A percentile compares a stretch with the other conserved stretches of the same genome.
Evolutionary conservation across 1,140 invertebrate genomes (phyloP).

Genomic region (fruit fly (Drosophila melanogaster)): DNA sequence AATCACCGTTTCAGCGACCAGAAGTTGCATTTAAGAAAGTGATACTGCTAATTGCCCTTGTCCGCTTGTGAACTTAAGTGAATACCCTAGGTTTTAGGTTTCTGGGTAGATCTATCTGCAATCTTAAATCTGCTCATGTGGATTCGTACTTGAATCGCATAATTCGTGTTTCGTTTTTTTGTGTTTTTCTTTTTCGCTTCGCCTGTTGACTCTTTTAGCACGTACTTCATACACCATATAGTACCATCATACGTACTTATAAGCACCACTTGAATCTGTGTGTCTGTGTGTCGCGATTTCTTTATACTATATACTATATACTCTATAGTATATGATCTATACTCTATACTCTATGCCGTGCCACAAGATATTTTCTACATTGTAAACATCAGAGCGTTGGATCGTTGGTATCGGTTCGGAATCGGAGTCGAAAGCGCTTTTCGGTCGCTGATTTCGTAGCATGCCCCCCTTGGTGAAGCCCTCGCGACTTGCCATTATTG

Average conservation of each 20-base stretch:
- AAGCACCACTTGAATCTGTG: slow-evolving; percentile 27
- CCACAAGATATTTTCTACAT: slow-evolving; percentile 56
- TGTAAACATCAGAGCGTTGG: slow-evolving; percentile 22
- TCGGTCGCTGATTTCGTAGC: slow-evolving; percentile 45
- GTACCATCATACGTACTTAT: not conserved
- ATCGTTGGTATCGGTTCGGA: slow-evolving; percentile 2
- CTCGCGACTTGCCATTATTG: slow-evolving; percentile 6
- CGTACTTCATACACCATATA: slow-evolving; percentile 21
- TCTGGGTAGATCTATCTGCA: not conserved
- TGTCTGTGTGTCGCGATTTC: slow-evolving; percentile 62
- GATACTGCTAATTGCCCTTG: slow-evolving; percentile 25
- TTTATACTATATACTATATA: slow-evolving; percentile 15
- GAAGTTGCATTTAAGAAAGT: slow-evolving; percentile 20
- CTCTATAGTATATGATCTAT: no score
- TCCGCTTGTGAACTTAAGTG: slow-evolving; percentile 18
- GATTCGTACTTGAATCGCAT: slow-evolving; percentile 51
- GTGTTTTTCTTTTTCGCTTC: slow-evolving; percentile 43
- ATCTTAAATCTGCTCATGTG: slow-evolving; percentile 1
- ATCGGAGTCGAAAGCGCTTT: slow-evolving; percentile 37
- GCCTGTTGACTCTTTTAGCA: slow-evolving; percentile 28
- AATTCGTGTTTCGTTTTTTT: slow-evolving; percentile 49
- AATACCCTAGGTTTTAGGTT: slow-evolving; percentile 21
- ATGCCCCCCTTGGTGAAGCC: not conserved
- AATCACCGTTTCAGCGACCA: not conserved
- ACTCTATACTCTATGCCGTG: slow-evolving; percentile 25